phyloP scores from a whole-genome alignment of 2,113 vertebrate genomes.

The Chaetura pelagica region DNA sequence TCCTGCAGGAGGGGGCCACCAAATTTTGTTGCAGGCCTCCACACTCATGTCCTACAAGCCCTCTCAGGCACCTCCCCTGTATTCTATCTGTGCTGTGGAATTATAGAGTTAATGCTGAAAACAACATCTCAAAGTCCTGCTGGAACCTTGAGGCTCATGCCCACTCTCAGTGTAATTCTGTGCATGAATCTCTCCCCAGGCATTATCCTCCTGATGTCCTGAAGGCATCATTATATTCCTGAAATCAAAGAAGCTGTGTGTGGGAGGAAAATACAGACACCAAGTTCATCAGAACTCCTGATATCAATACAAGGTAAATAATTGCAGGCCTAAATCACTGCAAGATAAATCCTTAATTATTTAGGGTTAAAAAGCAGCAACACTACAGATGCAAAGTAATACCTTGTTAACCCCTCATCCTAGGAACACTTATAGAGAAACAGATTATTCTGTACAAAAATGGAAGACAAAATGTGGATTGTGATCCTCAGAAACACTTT shows the following conservation, averaged over 20 bases:
- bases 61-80: not conserved
- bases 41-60: fast-evolving
- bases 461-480: not conserved
- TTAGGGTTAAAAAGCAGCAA: conserved; percentile 21
- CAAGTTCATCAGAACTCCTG: conserved; percentile 36
- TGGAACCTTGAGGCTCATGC: not conserved
- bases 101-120: not conserved
- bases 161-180: not conserved
- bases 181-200: conserved; percentile 14
- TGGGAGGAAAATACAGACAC: conserved; percentile 43
- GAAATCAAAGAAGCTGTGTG: conserved; percentile 40
- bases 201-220: not conserved
- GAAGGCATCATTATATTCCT: conserved; percentile 43
- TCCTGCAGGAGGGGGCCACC: not conserved
- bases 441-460: not conserved
- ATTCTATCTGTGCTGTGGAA: not conserved
- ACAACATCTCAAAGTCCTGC: conserved; percentile 17
- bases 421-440: not conserved
- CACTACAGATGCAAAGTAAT: not conserved
- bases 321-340: not conserved
- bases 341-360: conserved; percentile 39
- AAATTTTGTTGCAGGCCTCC: not conserved
- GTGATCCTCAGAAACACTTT: not conserved
- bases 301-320: conserved; percentile 48
- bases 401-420: not conserved